phyloP scores from a whole-genome alignment of 2,888 invertebrate genomes.

The Diploptera punctata region DNA sequence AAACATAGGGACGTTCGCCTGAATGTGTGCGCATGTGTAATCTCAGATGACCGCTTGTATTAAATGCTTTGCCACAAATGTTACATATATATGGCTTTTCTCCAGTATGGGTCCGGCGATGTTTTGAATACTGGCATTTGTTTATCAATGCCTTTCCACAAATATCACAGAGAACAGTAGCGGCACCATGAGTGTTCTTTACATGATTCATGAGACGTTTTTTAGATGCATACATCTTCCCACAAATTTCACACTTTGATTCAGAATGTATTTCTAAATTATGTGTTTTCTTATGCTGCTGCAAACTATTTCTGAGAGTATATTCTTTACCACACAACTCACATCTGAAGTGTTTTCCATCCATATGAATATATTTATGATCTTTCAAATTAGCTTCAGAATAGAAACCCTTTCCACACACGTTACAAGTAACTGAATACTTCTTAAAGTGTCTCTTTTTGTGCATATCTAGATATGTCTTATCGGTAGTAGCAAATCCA shows the following conservation, averaged over 20 bases:
- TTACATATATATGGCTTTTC: constrained; percentile 38
- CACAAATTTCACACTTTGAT: constrained; percentile 45
- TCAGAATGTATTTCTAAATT: neutral
- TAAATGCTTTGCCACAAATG: constrained; percentile 50
- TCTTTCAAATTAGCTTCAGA: constrained; percentile 8
- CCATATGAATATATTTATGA: constrained; percentile 34
- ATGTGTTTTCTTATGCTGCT: constrained; percentile 34
- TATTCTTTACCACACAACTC: constrained; percentile 36
- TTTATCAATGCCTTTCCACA: constrained; percentile 51
- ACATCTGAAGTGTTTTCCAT: constrained; percentile 35
- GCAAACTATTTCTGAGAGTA: constrained; percentile 32
- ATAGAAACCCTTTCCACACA: constrained; percentile 21
- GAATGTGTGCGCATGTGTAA: constrained; percentile 51
- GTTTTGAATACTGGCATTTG: constrained; percentile 16
- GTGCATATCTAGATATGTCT: constrained; percentile 60
- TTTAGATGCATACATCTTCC: constrained; percentile 46
- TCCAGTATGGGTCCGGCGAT: constrained; percentile 34
- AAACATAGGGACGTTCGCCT: constrained; percentile 46
- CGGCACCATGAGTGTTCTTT: constrained; percentile 51
- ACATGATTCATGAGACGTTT: constrained; percentile 45
- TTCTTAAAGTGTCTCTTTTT: constrained; percentile 62
- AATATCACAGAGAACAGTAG: constrained; percentile 52
- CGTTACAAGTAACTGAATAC: constrained; percentile 54
- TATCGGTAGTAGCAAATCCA: constrained; percentile 56
- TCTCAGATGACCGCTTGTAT: constrained; percentile 47